Conservation (phyloP, 2,113 vertebrate species). For the Etheostoma spectabile region DNA sequence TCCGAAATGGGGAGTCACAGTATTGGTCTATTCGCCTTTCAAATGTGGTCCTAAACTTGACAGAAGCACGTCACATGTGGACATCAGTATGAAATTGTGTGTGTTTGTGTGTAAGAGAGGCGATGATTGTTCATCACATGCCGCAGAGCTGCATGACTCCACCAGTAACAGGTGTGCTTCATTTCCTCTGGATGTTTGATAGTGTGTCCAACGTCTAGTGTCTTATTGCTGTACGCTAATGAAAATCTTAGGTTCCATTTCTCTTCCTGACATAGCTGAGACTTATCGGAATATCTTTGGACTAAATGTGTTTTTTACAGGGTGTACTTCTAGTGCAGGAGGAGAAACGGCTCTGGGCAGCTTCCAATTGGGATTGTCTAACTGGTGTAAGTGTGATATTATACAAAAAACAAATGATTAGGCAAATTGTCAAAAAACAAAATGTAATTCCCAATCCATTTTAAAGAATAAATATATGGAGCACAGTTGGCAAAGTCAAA, state of each 20-base stretch:
- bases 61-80: background rate
- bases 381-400: background rate
- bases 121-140: too few relatives aligned
- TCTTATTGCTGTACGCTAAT: background rate
- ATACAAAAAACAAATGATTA: conserved; percentile 2
- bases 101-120: too few relatives aligned
- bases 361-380: background rate
- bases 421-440: background rate
- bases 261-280: background rate
- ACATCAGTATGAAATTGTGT: background rate
- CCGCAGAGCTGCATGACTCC: too few relatives aligned
- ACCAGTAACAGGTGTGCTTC: background rate
- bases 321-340: background rate
- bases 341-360: background rate
- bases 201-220: background rate
- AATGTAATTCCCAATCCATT: conserved; percentile 9
- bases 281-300: background rate
- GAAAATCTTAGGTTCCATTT: background rate
- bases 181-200: conserved; percentile 3
- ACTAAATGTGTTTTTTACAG: background rate
- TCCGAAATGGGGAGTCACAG: background rate
- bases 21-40: background rate
- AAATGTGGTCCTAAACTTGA: background rate
- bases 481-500: background rate
- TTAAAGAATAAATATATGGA: conserved; percentile 14